Percentiles rank a stretch among this genome's conserved stretches.
Evolutionary conservation across 2,797 vertebrate species (phyloP).

Genomic region (Passerculus sandwichensis): DNA sequence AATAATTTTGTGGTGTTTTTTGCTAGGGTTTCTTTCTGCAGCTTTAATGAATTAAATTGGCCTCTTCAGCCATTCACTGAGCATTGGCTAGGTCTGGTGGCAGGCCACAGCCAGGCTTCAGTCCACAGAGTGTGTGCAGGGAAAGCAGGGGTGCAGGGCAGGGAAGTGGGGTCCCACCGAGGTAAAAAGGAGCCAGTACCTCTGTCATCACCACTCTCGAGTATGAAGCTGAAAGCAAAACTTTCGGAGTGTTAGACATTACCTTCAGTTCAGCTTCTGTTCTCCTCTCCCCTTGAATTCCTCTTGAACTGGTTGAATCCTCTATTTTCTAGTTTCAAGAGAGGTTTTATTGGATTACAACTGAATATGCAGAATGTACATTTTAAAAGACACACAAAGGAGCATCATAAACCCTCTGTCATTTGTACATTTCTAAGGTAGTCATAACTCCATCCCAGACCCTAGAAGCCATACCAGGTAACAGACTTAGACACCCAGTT

Average conservation of each 20-base stretch:
- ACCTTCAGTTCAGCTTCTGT: background rate
- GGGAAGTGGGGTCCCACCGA: rapidly evolving
- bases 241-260: background rate
- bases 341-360: background rate
- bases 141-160: background rate
- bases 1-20: rapidly evolving
- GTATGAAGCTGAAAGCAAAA: background rate
- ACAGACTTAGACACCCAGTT: background rate
- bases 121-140: rapidly evolving
- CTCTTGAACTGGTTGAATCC: background rate
- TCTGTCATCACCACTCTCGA: background rate
- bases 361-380: background rate
- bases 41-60: background rate
- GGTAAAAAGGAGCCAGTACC: background rate
- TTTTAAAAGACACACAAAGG: background rate
- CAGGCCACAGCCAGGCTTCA: background rate
- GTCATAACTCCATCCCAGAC: background rate
- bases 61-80: background rate
- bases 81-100: background rate
- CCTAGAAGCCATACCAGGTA: background rate
- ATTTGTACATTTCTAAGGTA: background rate
- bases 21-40: background rate
- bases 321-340: background rate
- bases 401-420: background rate
- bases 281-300: background rate